Evolutionary conservation across 1,140 invertebrate genomes (phyloP), one percentile per base, ranked within the genome.

Genomic region (Choristoneura fumiferana): DNA sequence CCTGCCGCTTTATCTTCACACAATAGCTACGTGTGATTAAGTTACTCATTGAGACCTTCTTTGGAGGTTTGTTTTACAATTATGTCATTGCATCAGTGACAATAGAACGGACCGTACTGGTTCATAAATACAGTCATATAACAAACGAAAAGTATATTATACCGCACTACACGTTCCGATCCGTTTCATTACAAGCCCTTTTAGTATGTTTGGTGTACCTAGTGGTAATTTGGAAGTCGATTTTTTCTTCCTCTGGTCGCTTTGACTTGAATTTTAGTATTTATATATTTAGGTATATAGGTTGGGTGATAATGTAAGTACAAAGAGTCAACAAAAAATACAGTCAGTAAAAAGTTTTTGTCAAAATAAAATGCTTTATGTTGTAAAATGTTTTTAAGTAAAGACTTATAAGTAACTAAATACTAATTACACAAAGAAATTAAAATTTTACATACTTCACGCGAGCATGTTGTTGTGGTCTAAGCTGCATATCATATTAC

Each of bases 401-500:
- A 9, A 45, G 18, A n/a, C n/a, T n/a, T n/a, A n/a, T n/a, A 18
- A 2, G 18, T 22, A 43, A 2, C n/a, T 36, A 36, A 1, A 10
- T 18, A 29, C 10, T 49, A 49, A 49, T 49, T 49, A 49, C 18
- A 49, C 43, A 49, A 49, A 8, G 9, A 15, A 29, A 49, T n/a
- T 22, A 22, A 49, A 49, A 54, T 13, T 34, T 12, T 6, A 10
- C 29, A 53, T 35, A 18, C 14, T 54, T 54, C 14, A 49, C 43
- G 43, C 43, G 18, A 14, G 10, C 8, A 10, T 37, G 40, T 33
- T 57, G 54, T 49, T 12, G 17, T 57, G 52, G 36, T 59, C 58
- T 38, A 57, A 59, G n/a, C 29, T 22, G 22, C 45, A 62, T 73
- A 66, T 73, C 63, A 58, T 57, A 58, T 73, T 65, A 66, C 63